Conservation (phyloP, 2,888 invertebrate species). For the Ctenicera cuprea region DNA sequence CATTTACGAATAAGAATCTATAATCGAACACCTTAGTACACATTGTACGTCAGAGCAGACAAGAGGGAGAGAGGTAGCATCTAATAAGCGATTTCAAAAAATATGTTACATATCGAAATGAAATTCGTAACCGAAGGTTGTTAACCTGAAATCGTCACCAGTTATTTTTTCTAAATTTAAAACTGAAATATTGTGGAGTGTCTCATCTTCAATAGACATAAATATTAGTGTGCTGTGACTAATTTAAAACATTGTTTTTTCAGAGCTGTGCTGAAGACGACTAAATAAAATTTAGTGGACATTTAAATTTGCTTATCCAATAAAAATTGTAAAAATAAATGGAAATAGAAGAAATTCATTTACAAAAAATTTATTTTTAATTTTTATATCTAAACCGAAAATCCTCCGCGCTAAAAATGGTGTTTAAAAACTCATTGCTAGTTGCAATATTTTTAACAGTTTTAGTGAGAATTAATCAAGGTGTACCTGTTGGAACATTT, state of each 20-base stretch:
- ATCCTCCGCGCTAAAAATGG: slow-evolving; percentile 27
- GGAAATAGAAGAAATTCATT: background rate
- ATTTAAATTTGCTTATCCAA: background rate
- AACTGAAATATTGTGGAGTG: slow-evolving; percentile 32
- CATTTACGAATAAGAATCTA: slow-evolving; percentile 52
- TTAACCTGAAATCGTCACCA: slow-evolving; percentile 29
- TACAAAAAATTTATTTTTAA: no score
- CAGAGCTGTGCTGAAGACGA: slow-evolving; percentile 31
- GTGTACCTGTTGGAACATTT: background rate
- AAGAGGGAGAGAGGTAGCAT: slow-evolving; percentile 47
- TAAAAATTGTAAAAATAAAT: no score
- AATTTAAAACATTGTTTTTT: slow-evolving; percentile 36
- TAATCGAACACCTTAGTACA: slow-evolving; percentile 55
- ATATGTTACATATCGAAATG: slow-evolving; percentile 5
- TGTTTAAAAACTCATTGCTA: slow-evolving; percentile 12
- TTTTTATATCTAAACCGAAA: no score
- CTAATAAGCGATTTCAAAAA: slow-evolving; percentile 30
- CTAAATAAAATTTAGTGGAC: slow-evolving; percentile 20
- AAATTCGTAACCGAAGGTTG: slow-evolving; percentile 31
- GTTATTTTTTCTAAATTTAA: slow-evolving; percentile 39
- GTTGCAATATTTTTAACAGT: background rate
- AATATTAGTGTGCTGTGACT: slow-evolving; percentile 29
- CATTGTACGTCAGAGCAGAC: slow-evolving; percentile 51
- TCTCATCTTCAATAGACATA: slow-evolving; percentile 24
- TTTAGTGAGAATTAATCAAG: background rate